Conservation (phyloP, 2,113 vertebrate genomes). For the Toxotes jaculatrix region DNA sequence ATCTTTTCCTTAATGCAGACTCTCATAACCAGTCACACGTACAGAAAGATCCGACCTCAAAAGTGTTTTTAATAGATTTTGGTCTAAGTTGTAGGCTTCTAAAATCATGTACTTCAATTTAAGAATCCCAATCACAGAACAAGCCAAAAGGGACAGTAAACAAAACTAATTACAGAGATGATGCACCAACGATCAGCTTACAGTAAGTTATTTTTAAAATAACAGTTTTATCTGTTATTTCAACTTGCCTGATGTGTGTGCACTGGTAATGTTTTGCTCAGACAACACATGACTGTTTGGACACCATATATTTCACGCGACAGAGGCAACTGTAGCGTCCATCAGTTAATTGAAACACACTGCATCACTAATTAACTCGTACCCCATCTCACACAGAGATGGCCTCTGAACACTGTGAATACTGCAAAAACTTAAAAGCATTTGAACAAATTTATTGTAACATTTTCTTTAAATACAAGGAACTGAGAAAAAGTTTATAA, state of each 20-base stretch:
- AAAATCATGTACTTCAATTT: too few species aligned
- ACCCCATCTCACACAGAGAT: neutral
- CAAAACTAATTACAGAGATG: too few species aligned
- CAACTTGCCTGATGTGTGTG: too few species aligned
- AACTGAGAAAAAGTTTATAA: constrained; percentile 2
- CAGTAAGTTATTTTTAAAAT: too few species aligned
- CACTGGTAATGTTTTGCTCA: neutral
- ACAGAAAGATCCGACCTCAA: neutral
- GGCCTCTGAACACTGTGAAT: neutral
- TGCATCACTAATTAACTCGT: neutral
- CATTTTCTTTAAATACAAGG: constrained; percentile 2
- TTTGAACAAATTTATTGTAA: constrained; percentile 17
- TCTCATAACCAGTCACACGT: neutral
- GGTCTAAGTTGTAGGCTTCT: neutral
- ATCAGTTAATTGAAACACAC: neutral
- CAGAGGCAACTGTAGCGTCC: neutral
- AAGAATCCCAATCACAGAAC: too few species aligned
- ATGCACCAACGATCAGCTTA: too few species aligned
- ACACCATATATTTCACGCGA: constrained; percentile 15
- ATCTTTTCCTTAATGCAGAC: neutral
- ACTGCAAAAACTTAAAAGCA: neutral
- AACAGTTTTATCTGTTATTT: too few species aligned
- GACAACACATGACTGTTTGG: neutral
- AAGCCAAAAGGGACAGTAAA: too few species aligned
- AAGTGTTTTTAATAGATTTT: neutral